Percentiles rank a stretch among this genome's conserved stretches.
Evolutionary conservation across 1,140 invertebrate genomes (phyloP).

Genomic region (Penaeus chinensis): DNA sequence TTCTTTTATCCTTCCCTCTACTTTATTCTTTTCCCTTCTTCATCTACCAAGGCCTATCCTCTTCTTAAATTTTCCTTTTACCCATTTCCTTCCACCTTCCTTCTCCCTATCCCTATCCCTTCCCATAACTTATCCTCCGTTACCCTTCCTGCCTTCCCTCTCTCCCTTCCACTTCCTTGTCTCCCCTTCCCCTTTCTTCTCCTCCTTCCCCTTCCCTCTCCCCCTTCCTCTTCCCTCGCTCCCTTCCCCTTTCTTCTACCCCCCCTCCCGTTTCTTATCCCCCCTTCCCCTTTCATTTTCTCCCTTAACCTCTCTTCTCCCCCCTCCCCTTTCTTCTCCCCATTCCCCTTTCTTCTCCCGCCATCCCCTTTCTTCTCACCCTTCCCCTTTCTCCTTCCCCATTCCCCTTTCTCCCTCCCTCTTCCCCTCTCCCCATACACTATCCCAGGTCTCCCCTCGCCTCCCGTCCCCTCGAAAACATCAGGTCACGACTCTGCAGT

Average conservation of each 20-base stretch:
- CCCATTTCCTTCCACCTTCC: too few relatives aligned
- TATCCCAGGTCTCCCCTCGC: background rate
- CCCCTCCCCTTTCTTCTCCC: background rate
- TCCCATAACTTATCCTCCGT: too few relatives aligned
- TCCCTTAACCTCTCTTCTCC: background rate
- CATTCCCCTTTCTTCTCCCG: background rate
- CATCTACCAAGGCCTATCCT: too few relatives aligned
- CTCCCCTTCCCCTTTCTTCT: background rate
- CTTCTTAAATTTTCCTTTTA: too few relatives aligned
- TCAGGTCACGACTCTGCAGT: slow-evolving; percentile 6
- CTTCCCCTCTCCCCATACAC: background rate
- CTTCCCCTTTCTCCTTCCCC: background rate
- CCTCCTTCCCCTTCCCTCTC: background rate
- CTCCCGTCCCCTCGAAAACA: background rate
- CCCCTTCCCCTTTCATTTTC: background rate
- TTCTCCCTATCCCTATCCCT: too few relatives aligned
- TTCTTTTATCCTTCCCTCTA: too few relatives aligned
- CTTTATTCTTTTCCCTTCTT: too few relatives aligned
- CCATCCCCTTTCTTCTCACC: background rate
- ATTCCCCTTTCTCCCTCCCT: background rate
- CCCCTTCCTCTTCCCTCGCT: background rate
- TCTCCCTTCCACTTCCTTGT: too few relatives aligned
- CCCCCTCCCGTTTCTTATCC: background rate
- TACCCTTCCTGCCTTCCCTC: too few relatives aligned
- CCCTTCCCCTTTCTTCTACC: background rate